Evolutionary conservation across 2,888 invertebrate genomes (phyloP).

Genomic region (Xestia c-nigrum): DNA sequence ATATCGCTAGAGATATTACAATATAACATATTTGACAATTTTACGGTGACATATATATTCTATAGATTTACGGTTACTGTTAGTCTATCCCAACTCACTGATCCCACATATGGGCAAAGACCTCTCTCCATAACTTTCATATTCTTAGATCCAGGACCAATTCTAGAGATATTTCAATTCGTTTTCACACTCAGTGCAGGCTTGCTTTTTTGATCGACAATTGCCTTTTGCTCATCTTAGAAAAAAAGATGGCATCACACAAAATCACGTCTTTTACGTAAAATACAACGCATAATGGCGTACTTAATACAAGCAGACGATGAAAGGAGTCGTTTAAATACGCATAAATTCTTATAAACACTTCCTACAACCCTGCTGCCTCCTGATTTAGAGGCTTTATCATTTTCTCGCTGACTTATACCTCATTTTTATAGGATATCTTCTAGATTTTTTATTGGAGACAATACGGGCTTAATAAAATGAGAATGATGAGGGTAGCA

Average conservation of each 20-base stretch:
- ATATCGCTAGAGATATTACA: too few species aligned
- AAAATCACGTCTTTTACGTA: slow-evolving; percentile 45
- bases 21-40: too few species aligned
- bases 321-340: slow-evolving; percentile 64
- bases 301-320: slow-evolving; percentile 59
- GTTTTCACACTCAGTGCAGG: not conserved
- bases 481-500: slow-evolving; percentile 75
- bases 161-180: too few species aligned
- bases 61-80: not conserved
- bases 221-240: not conserved
- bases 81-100: too few species aligned
- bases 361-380: slow-evolving; percentile 59
- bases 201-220: not conserved
- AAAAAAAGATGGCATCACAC: slow-evolving; percentile 6
- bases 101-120: too few species aligned
- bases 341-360: slow-evolving; percentile 74
- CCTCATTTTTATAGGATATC: slow-evolving; percentile 81
- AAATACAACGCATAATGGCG: slow-evolving; percentile 58
- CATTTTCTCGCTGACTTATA: slow-evolving; percentile 69
- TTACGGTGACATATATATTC: too few species aligned
- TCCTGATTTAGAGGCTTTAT: slow-evolving; percentile 76
- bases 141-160: too few species aligned
- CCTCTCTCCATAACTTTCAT: too few species aligned
- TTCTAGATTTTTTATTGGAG: slow-evolving; percentile 85
- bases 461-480: slow-evolving; percentile 87